Percentiles rank a stretch among this genome's conserved stretches.
Conservation (phyloP, 2,888 invertebrate species). For the Seladonia tumulorum region DNA sequence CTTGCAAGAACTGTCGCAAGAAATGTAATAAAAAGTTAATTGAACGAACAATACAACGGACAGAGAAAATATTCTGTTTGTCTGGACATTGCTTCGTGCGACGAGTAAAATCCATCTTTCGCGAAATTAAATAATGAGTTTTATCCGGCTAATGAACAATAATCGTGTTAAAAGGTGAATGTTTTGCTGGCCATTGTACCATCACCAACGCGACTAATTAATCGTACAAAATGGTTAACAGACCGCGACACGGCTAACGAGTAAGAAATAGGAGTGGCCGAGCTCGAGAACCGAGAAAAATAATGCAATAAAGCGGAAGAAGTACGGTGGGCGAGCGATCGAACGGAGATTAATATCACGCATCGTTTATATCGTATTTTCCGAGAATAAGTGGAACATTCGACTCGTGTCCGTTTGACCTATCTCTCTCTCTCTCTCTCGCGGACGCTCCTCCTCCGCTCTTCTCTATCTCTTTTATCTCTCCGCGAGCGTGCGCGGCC, state of each 20-base stretch:
- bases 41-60: no score
- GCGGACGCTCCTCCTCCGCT: background rate
- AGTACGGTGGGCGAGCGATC: background rate
- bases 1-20: no score
- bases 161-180: background rate
- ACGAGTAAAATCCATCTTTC: no score
- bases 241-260: background rate
- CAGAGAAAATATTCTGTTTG: no score
- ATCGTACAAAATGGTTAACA: background rate
- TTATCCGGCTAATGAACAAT: no score
- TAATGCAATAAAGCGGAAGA: background rate
- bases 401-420: conserved; percentile 48
- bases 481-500: background rate
- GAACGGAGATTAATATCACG: conserved; percentile 54
- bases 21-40: no score
- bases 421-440: conserved; percentile 34
- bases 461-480: background rate
- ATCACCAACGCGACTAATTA: background rate
- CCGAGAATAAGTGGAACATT: conserved; percentile 42
- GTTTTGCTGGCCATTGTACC: background rate
- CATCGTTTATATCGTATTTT: conserved; percentile 50
- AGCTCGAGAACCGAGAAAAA: background rate
- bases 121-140: no score
- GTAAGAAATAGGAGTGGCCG: background rate
- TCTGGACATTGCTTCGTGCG: no score